Percentiles rank a stretch among this genome's conserved stretches.
These are phyloP conservation scores for Ochropleura leucogaster DNA, from an alignment of 2,888 invertebrate species.

Conservation along the genomic window DNA sequence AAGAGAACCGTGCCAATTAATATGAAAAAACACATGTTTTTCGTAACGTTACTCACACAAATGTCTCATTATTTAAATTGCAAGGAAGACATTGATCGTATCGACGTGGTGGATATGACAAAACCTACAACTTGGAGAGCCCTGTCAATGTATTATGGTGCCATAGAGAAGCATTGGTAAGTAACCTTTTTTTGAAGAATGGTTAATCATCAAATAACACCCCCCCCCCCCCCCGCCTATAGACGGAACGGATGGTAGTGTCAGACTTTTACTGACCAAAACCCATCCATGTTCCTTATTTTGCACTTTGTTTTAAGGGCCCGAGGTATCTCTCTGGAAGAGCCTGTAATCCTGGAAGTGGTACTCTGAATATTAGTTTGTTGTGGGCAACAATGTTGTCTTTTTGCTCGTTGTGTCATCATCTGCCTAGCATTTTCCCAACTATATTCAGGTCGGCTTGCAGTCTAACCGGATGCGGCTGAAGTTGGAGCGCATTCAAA, in stretches of 20 bases:
- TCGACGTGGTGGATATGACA: slow-evolving; percentile 77
- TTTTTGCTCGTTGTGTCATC: neutral
- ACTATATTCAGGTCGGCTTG: no score
- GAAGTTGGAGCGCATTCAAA: neutral
- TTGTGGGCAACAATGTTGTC: neutral
- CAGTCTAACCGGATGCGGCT: no score
- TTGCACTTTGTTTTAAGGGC: no score
- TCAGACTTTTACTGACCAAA: no score
- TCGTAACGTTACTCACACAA: slow-evolving; percentile 24
- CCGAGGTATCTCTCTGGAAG: no score
- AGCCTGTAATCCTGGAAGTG: no score
- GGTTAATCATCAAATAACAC: no score
- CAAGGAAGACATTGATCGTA: slow-evolving; percentile 45
- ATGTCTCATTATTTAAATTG: neutral
- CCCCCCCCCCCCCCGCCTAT: no score
- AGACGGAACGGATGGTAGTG: no score
- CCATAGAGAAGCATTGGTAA: slow-evolving; percentile 78
- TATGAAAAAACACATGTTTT: slow-evolving; percentile 36
- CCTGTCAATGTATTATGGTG: slow-evolving; percentile 73
- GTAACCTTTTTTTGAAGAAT: slow-evolving; percentile 23
- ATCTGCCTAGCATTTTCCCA: no score
- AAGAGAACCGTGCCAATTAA: neutral
- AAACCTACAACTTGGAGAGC: slow-evolving; percentile 76
- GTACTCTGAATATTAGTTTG: no score
- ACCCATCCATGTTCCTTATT: no score